A percentile compares a stretch with the other conserved stretches of the same genome.
These are phyloP conservation scores for Hirtodrosophila trivittata DNA, from an alignment of 2,888 invertebrate species.

Conservation along the genomic window DNA sequence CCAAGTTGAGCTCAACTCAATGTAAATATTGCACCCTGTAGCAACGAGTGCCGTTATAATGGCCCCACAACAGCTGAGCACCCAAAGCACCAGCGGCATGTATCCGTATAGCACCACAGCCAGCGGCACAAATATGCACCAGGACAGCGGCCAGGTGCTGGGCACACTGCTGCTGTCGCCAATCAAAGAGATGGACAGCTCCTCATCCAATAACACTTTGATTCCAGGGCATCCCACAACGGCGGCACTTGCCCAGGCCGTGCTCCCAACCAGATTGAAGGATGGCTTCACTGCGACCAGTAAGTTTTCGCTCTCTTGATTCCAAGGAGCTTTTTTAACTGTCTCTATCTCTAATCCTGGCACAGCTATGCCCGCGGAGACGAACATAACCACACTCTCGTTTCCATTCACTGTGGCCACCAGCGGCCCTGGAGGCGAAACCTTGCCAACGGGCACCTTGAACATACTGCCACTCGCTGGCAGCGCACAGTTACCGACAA, in stretches of 20 bases:
- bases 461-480: conserved; percentile 78
- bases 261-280: conserved; percentile 85
- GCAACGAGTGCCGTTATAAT: conserved; percentile 85
- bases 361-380: conserved; percentile 69
- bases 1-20: conserved; percentile 23
- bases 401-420: conserved; percentile 82
- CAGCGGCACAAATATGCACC: conserved; percentile 75
- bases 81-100: conserved; percentile 83
- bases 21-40: conserved; percentile 81
- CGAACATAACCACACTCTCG: conserved; percentile 81
- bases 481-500: conserved; percentile 75
- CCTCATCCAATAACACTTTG: conserved; percentile 89
- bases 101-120: conserved; percentile 82
- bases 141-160: conserved; percentile 88
- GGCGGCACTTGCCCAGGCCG: conserved; percentile 91
- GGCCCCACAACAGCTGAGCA: conserved; percentile 87
- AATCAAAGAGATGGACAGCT: conserved; percentile 92
- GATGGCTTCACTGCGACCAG: conserved; percentile 61
- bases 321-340: background rate
- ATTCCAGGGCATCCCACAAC: conserved; percentile 90
- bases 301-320: conserved; percentile 37
- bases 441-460: conserved; percentile 76
- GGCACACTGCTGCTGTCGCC: conserved; percentile 91
- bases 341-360: too few relatives aligned
- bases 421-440: conserved; percentile 74